phyloP scores from a whole-genome alignment of 2,113 vertebrate species.

The Oriolus oriolus region DNA sequence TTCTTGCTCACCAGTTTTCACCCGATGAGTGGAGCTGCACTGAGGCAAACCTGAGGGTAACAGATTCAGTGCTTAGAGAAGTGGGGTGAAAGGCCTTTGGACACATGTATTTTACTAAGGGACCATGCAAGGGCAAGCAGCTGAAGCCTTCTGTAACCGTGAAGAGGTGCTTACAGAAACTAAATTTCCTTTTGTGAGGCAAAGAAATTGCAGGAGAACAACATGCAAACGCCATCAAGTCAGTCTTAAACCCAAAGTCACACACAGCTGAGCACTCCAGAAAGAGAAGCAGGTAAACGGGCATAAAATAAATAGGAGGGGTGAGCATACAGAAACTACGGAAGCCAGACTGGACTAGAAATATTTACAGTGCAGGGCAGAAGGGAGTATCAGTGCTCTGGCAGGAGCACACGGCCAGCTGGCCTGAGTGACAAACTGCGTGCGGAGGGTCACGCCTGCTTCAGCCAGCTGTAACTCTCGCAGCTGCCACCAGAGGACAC shows the following conservation, averaged over 20 bases:
- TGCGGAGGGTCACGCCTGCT: not conserved
- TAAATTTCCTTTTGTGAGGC: not conserved
- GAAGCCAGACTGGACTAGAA: not conserved
- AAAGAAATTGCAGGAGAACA: not conserved
- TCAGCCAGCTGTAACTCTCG: not conserved
- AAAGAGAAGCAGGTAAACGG: not conserved
- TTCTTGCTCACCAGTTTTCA: not conserved
- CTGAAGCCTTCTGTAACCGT: not conserved
- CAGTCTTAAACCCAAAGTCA: not conserved
- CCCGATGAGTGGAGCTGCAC: accelerated
- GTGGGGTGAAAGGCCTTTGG: not conserved
- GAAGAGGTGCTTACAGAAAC: not conserved
- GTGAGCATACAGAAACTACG: not conserved
- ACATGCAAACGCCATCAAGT: not conserved
- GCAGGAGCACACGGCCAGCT: not conserved
- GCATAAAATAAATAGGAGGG: constrained; percentile 3
- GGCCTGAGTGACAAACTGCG: not conserved
- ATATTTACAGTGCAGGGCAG: not conserved
- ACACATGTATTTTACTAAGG: not conserved
- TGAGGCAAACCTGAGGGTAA: not conserved
- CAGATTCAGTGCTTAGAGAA: not conserved
- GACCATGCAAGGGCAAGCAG: not conserved
- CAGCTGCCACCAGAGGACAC: constrained; percentile 31
- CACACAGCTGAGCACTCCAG: not conserved
- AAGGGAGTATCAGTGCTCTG: not conserved